Conservation (phyloP, 2,888 invertebrate species). For the Megalurothrips usitatus region DNA sequence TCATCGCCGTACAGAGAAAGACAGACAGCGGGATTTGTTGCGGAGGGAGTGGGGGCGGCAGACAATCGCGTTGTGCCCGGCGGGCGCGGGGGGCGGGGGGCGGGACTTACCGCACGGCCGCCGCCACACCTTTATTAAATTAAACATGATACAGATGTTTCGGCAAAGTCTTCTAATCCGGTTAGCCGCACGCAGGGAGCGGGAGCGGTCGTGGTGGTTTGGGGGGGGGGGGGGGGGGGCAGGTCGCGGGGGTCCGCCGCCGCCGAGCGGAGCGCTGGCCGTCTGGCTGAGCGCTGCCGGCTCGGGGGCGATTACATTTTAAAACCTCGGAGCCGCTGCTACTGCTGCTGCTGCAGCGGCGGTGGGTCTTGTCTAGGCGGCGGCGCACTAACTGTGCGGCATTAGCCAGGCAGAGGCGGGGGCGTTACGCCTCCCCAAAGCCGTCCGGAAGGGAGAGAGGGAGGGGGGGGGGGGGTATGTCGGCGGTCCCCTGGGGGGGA, state of each 20-base stretch:
- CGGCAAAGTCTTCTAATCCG: constrained; percentile 14
- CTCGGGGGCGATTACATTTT: background rate
- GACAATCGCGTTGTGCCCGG: too few species aligned
- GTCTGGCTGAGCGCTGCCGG: too few species aligned
- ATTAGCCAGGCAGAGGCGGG: background rate
- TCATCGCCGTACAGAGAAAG: background rate
- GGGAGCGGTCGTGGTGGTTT: background rate
- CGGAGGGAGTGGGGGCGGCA: too few species aligned
- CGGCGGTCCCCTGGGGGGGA: too few species aligned
- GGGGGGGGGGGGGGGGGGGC: background rate
- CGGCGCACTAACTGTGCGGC: background rate
- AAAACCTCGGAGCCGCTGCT: background rate
- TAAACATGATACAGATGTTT: constrained; percentile 23
- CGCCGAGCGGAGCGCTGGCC: too few species aligned
- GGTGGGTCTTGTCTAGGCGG: background rate
- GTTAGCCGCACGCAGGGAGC: background rate
- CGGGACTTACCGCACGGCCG: background rate
- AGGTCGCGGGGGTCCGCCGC: background rate
- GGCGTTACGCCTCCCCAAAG: background rate
- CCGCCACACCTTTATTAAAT: background rate
- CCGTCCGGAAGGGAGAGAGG: background rate
- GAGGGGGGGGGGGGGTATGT: background rate
- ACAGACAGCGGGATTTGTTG: too few species aligned
- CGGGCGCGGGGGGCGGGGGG: background rate
- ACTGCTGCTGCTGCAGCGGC: background rate